Evolutionary conservation across 1,140 invertebrate genomes (phyloP).

Genomic region (Anoplophora glabripennis): DNA sequence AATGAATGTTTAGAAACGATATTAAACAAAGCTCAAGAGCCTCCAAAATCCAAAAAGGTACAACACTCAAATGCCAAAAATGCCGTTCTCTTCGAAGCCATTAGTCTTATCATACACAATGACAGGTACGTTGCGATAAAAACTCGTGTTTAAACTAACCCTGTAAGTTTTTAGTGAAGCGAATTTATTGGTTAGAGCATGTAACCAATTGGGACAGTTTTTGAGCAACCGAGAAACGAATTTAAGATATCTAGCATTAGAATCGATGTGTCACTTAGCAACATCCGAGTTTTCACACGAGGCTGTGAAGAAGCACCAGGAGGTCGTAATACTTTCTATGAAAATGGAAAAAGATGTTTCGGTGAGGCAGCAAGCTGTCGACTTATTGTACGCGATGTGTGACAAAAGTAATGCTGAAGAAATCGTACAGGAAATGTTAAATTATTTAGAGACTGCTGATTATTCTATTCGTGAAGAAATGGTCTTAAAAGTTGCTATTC

Average conservation of each 20-base stretch:
- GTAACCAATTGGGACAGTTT: constrained; percentile 98
- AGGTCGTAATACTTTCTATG: constrained; percentile 98
- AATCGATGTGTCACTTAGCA: constrained; percentile 99
- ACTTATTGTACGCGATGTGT: constrained; percentile 99
- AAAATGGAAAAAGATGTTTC: constrained; percentile 99
- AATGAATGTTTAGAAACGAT: constrained; percentile 99
- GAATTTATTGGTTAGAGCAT: constrained; percentile 93
- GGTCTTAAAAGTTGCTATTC: constrained; percentile 99
- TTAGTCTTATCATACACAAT: constrained; percentile 99
- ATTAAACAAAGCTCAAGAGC: constrained; percentile 98
- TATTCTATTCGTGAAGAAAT: constrained; percentile 99
- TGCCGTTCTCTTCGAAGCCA: constrained; percentile 98
- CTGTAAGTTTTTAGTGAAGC: constrained; percentile 70
- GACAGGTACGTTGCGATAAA: constrained; percentile 62
- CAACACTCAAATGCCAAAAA: constrained; percentile 99
- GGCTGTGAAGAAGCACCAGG: constrained; percentile 99
- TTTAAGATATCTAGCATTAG: constrained; percentile 94
- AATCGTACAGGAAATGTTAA: constrained; percentile 99
- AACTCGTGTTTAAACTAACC: background rate
- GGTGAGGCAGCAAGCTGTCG: constrained; percentile 96
- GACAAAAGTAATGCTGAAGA: constrained; percentile 99
- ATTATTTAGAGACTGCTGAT: constrained; percentile 98
- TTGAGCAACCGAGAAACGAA: constrained; percentile 98
- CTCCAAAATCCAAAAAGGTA: constrained; percentile 99
- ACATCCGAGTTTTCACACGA: constrained; percentile 99